Percentiles rank a stretch among this genome's conserved stretches.
Evolutionary conservation across 2,113 vertebrate genomes (phyloP).

Genomic region (Phalacrocorax aristotelis): DNA sequence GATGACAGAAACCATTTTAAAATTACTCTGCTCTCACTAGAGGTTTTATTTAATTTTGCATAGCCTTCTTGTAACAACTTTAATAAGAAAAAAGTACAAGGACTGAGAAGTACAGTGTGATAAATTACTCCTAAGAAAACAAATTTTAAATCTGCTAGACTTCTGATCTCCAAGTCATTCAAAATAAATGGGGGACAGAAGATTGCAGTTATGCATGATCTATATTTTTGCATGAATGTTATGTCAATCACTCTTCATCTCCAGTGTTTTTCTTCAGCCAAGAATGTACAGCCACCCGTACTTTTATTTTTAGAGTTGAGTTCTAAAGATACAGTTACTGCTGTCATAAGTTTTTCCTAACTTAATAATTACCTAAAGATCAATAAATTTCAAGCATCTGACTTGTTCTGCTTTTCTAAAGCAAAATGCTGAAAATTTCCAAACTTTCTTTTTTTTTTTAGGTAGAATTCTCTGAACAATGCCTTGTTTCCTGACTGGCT

Average conservation of each 20-base stretch:
- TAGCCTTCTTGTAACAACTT: not conserved
- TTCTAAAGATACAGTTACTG: not conserved
- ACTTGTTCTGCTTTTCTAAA: not conserved
- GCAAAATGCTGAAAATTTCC: conserved; percentile 33
- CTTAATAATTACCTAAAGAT: not conserved
- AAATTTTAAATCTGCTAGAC: not conserved
- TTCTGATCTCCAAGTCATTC: not conserved
- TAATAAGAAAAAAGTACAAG: not conserved
- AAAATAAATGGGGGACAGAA: not conserved
- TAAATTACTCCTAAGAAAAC: not conserved
- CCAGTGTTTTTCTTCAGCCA: not conserved
- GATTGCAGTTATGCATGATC: not conserved
- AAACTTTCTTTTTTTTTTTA: conserved; percentile 36
- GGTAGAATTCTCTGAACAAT: conserved; percentile 63
- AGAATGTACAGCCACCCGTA: conserved; percentile 26
- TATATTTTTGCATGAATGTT: too few species aligned
- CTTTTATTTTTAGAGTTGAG: conserved; percentile 56
- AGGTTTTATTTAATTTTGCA: conserved; percentile 43
- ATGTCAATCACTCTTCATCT: not conserved
- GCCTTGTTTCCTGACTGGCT: conserved; percentile 29
- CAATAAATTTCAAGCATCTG: not conserved
- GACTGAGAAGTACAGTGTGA: not conserved
- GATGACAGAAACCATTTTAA: conserved; percentile 72
- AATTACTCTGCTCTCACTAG: conserved; percentile 20
- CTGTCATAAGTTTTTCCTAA: not conserved